These are phyloP conservation scores for Thamnophis sirtalis DNA, from an alignment of 2,113 vertebrate species.

Conservation along the genomic window DNA sequence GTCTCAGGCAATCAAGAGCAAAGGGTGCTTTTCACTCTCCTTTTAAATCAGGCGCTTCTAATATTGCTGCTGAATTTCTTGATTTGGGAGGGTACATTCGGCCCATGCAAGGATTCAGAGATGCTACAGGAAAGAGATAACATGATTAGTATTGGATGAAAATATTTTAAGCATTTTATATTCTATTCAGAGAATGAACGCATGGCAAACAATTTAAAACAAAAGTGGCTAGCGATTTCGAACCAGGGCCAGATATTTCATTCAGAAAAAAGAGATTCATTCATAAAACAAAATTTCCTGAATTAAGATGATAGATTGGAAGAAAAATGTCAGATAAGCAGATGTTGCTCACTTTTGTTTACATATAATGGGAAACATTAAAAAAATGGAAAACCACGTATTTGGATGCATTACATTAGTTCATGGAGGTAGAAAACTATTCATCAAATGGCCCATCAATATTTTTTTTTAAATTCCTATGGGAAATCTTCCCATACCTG, in stretches of 20 bases:
- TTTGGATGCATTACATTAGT: neutral
- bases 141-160: neutral
- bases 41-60: conserved; percentile 1
- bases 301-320: neutral
- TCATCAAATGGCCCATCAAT: neutral
- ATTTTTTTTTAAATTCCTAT: no score
- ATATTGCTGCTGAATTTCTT: conserved; percentile 22
- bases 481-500: neutral
- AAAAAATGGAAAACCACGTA: neutral
- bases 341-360: neutral
- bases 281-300: neutral
- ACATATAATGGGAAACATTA: neutral
- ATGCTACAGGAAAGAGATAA: neutral
- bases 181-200: neutral
- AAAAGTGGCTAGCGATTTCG: neutral
- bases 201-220: neutral
- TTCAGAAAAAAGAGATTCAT: neutral
- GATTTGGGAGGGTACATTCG: neutral
- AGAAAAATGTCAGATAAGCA: neutral
- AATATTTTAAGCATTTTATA: neutral
- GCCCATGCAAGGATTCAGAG: neutral
- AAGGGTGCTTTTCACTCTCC: neutral
- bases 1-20: neutral
- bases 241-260: neutral
- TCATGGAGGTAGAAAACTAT: no score